Base-by-base conservation (phyloP, 64 coral and sea anemone species). In the Acropora yongei region DNA sequence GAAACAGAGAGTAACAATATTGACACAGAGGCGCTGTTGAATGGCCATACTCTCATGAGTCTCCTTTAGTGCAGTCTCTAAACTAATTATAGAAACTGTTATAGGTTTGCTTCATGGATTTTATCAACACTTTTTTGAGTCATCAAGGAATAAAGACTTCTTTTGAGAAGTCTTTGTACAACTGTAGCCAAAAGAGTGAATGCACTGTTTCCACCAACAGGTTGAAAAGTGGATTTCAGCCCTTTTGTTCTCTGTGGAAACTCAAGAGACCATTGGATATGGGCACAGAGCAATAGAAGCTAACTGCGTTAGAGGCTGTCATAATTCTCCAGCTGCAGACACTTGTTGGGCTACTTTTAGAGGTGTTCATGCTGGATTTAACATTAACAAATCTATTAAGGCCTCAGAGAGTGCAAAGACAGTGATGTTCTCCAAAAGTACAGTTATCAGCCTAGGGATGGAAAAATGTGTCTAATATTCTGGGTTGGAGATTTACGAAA, bases 211-310 rank as follows among this genome's bases (percentile, higher is more conserved):
- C 18, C 74, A 16, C 30, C 44, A 74, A 55, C 43, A 98, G 97
- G 94, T 98, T 49, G 77, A 89, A 63, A 92, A 77, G 73, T 98
- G 91, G 82, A 96, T 94, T 41, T 20, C 90, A 78, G 97, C 97
- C 5, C 96, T 96, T 45, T 72, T 96, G 1, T 98, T 98, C 76
- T 98, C 97, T 41, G 13, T 98, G n/a, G 97, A 98, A 69, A 98
- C 97, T 49, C 97, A 98, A 84, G 91, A 98, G 77, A 98, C 97
- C 41, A 98, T 98, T 81, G 97, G 97, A 51, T 98, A 96, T 81
- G 97, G 97, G 1, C 74, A 82, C 44, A 84, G 89, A 18, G 65
- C 91, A 6, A 89, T 98, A 72, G 87, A 91, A 16, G 49, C 88
- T 9, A 93, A 98, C 16, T 98, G 97, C 87, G 68, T 84, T 3